Evolutionary conservation across 2,113 vertebrate species (phyloP).

Genomic region (Semicossyphus pulcher): DNA sequence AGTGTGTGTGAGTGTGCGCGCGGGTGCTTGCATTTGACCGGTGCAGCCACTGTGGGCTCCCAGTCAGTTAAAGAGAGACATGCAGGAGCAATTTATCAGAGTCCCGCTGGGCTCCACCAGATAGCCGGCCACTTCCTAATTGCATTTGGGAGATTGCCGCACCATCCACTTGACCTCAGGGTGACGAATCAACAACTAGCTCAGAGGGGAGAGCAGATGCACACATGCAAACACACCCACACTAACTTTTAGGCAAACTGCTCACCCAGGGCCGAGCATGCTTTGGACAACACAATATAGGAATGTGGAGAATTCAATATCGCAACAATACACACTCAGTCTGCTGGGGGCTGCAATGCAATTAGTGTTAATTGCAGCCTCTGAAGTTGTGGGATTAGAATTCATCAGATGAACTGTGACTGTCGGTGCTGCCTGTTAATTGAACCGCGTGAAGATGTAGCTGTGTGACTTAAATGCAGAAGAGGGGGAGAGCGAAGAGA

Average conservation of each 20-base stretch:
- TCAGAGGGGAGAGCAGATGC: not conserved
- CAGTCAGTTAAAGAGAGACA: conserved; percentile 54
- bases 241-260: conserved; percentile 38
- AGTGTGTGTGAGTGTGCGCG: conserved; percentile 8
- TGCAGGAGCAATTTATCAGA: conserved; percentile 61
- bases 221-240: conserved; percentile 5
- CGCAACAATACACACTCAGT: conserved; percentile 66
- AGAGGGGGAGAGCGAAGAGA: conserved; percentile 14
- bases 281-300: conserved; percentile 55
- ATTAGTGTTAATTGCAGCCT: conserved; percentile 77
- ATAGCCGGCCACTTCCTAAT: conserved; percentile 65
- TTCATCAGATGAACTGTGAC: conserved; percentile 67
- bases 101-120: conserved; percentile 56
- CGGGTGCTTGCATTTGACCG: not conserved
- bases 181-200: conserved; percentile 63
- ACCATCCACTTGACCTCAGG: conserved; percentile 71
- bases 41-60: conserved; percentile 16
- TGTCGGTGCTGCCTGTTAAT: conserved; percentile 52
- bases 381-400: conserved; percentile 70
- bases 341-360: conserved; percentile 58
- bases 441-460: conserved; percentile 38
- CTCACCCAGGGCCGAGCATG: conserved; percentile 42
- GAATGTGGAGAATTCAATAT: conserved; percentile 65
- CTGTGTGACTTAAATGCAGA: conserved; percentile 58
- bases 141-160: conserved; percentile 74